Percentiles rank a stretch among this genome's conserved stretches.
These are phyloP conservation scores for Drosophila murphyi DNA, from an alignment of 1,140 invertebrate genomes.

Conservation along the genomic window DNA sequence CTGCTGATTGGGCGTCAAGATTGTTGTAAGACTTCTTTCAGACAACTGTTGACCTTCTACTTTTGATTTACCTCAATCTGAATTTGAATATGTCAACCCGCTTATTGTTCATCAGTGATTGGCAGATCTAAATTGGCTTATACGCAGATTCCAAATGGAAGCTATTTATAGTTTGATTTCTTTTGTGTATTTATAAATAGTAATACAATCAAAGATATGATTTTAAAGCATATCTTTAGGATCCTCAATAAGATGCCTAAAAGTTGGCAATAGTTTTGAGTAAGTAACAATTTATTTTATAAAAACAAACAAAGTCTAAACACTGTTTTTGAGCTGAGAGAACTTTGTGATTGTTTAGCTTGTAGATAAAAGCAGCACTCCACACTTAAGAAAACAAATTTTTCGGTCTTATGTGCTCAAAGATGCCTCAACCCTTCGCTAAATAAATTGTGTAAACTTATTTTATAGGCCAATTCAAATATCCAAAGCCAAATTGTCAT, in stretches of 20 bases:
- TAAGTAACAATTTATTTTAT: too few species aligned
- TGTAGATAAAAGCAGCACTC: too few species aligned
- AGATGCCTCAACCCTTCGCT: too few species aligned
- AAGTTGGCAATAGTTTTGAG: not conserved
- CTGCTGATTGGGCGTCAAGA: constrained; percentile 35
- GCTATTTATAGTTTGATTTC: not conserved
- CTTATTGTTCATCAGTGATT: constrained; percentile 3
- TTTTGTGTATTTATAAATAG: not conserved
- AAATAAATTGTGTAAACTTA: too few species aligned
- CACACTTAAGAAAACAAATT: too few species aligned
- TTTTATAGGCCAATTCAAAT: too few species aligned
- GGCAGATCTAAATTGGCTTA: not conserved
- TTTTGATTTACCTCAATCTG: constrained; percentile 34
- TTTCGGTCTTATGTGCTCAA: too few species aligned
- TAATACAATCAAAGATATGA: not conserved
- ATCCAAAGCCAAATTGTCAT: too few species aligned
- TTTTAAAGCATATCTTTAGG: constrained; percentile 34
- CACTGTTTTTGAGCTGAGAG: too few species aligned
- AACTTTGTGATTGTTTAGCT: too few species aligned
- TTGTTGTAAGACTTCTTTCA: constrained; percentile 44
- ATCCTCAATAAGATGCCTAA: not conserved
- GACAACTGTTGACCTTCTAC: constrained; percentile 35
- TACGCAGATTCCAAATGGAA: not conserved
- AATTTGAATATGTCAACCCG: constrained; percentile 13
- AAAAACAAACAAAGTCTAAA: too few species aligned